Percentiles rank a stretch among this genome's conserved stretches.
phyloP scores from a whole-genome alignment of 2,797 vertebrate species.

The Gymnopithys bicolor region DNA sequence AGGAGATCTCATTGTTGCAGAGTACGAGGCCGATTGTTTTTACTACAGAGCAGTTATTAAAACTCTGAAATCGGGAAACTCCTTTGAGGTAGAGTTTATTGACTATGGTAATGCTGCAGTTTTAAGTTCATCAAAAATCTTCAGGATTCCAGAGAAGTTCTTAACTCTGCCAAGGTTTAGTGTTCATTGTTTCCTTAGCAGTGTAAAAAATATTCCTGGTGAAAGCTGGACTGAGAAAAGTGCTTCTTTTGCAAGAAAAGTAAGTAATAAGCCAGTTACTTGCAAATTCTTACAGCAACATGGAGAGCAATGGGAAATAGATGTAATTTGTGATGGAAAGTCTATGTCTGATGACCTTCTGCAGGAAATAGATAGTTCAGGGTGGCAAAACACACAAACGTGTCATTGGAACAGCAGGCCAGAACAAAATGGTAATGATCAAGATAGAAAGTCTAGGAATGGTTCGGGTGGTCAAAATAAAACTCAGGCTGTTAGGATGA shows the following conservation, averaged over 20 bases:
- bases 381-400: background rate
- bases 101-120: constrained; percentile 87
- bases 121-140: constrained; percentile 77
- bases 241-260: constrained; percentile 70
- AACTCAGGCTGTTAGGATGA: background rate
- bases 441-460: background rate
- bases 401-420: background rate
- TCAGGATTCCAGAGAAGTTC: constrained; percentile 72
- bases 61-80: constrained; percentile 27
- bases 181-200: constrained; percentile 80
- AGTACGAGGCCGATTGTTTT: constrained; percentile 75
- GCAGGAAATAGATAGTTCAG: background rate
- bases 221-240: constrained; percentile 43
- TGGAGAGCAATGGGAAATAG: constrained; percentile 81
- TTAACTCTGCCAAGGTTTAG: constrained; percentile 80
- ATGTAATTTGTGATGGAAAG: constrained; percentile 68
- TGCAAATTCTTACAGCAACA: constrained; percentile 81
- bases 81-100: constrained; percentile 84
- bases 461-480: background rate
- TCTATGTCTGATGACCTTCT: constrained; percentile 56
- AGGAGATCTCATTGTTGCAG: constrained; percentile 80
- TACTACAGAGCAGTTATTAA: constrained; percentile 85
- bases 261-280: constrained; percentile 74
- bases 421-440: background rate
- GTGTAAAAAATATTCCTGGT: constrained; percentile 43